Percentiles rank a stretch among this genome's conserved stretches.
Conservation (phyloP, 2,797 vertebrate species). For the Poeciliopsis turneri region DNA sequence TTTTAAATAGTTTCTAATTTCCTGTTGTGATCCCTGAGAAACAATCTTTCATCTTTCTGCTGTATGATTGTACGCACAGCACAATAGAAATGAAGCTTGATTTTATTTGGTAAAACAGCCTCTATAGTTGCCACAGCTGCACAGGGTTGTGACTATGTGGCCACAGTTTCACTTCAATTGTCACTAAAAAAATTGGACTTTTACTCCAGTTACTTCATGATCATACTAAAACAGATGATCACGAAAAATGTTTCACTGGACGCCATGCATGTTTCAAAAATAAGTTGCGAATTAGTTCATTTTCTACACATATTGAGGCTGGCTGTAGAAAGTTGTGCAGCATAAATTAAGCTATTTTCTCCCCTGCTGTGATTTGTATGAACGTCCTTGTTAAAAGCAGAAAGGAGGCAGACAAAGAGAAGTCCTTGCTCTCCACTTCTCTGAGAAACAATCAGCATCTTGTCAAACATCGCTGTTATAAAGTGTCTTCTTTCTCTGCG, state of each 20-base stretch:
- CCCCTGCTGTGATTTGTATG: background rate
- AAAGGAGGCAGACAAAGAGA: background rate
- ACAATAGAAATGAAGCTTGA: background rate
- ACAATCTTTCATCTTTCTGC: background rate
- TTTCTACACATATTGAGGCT: background rate
- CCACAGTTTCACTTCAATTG: background rate
- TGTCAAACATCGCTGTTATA: background rate
- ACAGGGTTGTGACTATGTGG: background rate
- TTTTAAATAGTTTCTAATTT: background rate
- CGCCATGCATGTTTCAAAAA: background rate
- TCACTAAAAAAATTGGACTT: background rate
- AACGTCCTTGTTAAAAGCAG: background rate
- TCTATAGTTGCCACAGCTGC: background rate
- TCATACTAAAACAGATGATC: background rate
- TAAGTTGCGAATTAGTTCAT: background rate
- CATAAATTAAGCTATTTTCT: background rate
- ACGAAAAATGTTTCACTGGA: background rate
- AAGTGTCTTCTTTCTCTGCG: background rate
- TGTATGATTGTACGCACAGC: background rate
- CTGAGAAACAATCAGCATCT: background rate
- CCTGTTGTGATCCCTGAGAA: background rate
- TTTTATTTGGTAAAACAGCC: background rate
- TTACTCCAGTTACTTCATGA: background rate
- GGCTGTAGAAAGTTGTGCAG: background rate
- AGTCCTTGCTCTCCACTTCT: background rate